Evolutionary conservation across 2,113 vertebrate genomes (phyloP).

Genomic region (Gavia stellata): DNA sequence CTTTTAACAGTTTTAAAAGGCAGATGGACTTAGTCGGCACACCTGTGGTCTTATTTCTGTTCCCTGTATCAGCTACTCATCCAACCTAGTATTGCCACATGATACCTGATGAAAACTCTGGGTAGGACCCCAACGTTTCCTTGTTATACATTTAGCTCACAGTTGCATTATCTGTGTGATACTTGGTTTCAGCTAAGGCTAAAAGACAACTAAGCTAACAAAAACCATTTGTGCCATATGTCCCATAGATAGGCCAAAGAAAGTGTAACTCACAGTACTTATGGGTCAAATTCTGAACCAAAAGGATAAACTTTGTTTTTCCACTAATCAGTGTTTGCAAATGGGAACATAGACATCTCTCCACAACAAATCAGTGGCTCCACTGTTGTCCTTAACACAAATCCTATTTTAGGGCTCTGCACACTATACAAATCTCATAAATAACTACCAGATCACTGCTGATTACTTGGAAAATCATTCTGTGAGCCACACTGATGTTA

Average conservation of each 20-base stretch:
- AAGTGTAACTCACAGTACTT: not conserved
- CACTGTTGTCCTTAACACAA: not conserved
- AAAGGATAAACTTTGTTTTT: not conserved
- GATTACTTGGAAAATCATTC: not conserved
- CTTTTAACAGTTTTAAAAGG: not conserved
- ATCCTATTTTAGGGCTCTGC: not conserved
- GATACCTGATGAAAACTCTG: not conserved
- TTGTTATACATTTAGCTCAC: fast-evolving
- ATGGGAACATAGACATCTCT: not conserved
- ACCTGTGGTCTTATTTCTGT: not conserved
- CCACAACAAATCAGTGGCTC: not conserved
- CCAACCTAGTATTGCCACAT: not conserved
- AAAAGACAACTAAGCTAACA: not conserved
- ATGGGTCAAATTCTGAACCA: not conserved
- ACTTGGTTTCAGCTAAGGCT: not conserved
- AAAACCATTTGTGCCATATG: not conserved
- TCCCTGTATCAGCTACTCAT: not conserved
- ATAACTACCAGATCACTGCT: not conserved
- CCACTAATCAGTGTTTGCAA: not conserved
- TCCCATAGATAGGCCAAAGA: not conserved
- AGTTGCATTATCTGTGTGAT: not conserved
- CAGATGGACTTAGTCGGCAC: not conserved
- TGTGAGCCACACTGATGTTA: not conserved
- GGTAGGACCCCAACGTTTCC: not conserved
- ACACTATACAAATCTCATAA: not conserved